Conservation (phyloP, 2,113 vertebrate genomes). For the Origma solitaria region DNA sequence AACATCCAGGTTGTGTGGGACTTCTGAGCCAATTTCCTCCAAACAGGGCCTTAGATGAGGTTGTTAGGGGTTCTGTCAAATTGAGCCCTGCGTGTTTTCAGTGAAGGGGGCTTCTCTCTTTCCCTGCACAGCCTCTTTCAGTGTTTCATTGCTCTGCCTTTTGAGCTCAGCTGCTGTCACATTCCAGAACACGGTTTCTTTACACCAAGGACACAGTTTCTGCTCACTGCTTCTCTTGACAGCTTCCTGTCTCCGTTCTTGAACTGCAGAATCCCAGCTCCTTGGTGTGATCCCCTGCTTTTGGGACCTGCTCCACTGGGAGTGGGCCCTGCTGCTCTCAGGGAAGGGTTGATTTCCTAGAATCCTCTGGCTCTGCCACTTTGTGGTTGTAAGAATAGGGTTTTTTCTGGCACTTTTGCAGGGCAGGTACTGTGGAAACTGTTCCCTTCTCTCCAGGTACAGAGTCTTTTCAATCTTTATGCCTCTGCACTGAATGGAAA, state of each 20-base stretch:
- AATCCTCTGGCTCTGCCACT: not conserved
- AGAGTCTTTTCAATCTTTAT: not conserved
- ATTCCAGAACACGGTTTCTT: not conserved
- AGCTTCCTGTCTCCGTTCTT: not conserved
- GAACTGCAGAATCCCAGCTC: not conserved
- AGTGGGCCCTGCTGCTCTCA: not conserved
- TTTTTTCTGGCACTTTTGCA: not conserved
- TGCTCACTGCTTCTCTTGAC: not conserved
- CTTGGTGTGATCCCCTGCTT: not conserved
- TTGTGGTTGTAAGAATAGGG: not conserved
- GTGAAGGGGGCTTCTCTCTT: not conserved
- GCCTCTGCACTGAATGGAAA: not conserved
- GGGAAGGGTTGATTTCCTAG: not conserved
- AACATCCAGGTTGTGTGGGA: not conserved
- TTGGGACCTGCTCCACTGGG: not conserved
- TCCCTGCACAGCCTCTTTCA: not conserved
- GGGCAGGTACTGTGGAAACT: not conserved
- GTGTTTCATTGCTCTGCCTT: not conserved
- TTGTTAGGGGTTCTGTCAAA: not conserved
- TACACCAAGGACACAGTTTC: rapidly evolving
- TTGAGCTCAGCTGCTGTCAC: not conserved
- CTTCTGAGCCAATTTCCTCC: not conserved
- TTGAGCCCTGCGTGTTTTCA: not conserved
- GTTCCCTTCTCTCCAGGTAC: not conserved
- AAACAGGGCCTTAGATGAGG: not conserved